Percentiles rank a stretch among this genome's conserved stretches.
Evolutionary conservation across 2,113 vertebrate species (phyloP).

Genomic region (Hyla sarda): DNA sequence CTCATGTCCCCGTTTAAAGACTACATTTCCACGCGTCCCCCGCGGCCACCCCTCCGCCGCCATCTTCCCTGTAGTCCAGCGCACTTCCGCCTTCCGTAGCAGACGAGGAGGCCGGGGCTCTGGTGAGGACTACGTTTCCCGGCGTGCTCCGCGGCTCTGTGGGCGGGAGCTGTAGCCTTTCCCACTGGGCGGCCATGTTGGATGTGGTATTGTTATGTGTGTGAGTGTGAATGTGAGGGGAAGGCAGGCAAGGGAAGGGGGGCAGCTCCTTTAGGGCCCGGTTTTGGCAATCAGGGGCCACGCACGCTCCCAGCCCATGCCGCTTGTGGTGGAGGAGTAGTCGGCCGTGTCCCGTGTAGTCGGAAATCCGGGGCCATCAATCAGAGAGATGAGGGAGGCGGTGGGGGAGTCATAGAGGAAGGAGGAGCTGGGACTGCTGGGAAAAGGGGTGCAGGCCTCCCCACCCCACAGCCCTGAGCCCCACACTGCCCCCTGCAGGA

Average conservation of each 20-base stretch:
- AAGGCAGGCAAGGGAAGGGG: constrained; percentile 11
- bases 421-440: constrained; percentile 3
- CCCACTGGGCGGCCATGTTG: constrained; percentile 56
- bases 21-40: constrained; percentile 29
- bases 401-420: constrained; percentile 37
- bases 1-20: not conserved
- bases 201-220: constrained; percentile 58
- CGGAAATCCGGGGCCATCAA: not conserved
- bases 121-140: not conserved
- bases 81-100: constrained; percentile 28
- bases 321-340: constrained; percentile 14
- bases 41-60: not conserved
- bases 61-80: constrained; percentile 17
- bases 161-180: constrained; percentile 46
- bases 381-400: constrained; percentile 25
- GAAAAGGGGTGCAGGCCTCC: not conserved
- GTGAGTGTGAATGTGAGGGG: constrained; percentile 27
- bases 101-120: not conserved
- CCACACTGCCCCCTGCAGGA: not conserved
- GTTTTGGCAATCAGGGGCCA: not conserved
- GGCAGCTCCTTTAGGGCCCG: constrained; percentile 9
- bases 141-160: not conserved
- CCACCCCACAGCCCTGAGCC: not conserved
- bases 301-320: not conserved
- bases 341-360: not conserved